These are phyloP conservation scores for Polyergus mexicanus DNA, from an alignment of 1,140 invertebrate genomes.

Conservation along the genomic window DNA sequence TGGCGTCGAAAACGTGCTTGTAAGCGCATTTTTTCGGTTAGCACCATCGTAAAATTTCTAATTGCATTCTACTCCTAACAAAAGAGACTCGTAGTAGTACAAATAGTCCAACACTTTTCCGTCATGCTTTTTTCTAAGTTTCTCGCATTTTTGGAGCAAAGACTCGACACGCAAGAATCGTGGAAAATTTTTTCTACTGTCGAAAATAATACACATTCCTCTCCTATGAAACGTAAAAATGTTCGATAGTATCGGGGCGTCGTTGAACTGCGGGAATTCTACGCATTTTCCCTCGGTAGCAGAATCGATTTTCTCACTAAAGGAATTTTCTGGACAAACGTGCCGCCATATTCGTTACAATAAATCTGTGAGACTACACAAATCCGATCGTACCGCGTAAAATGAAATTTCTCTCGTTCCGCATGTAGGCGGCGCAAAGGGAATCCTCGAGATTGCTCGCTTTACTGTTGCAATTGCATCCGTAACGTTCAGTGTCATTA, in stretches of 20 bases:
- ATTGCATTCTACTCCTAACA: conserved; percentile 38
- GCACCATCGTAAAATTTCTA: conserved; percentile 65
- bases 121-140: background rate
- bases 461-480: conserved; percentile 35
- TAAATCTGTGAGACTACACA: background rate
- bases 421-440: background rate
- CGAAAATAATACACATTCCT: background rate
- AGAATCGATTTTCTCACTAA: background rate
- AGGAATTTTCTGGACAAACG: conserved; percentile 9
- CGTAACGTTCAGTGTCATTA: conserved; percentile 15
- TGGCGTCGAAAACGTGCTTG: conserved; percentile 39
- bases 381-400: background rate
- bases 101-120: conserved; percentile 16
- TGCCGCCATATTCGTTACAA: background rate
- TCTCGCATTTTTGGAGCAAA: background rate
- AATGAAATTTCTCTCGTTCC: conserved; percentile 10
- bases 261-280: background rate
- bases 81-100: background rate
- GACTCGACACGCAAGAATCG: background rate
- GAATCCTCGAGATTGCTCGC: conserved; percentile 35
- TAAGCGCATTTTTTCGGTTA: conserved; percentile 27
- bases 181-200: background rate
- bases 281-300: background rate
- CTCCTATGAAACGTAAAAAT: background rate
- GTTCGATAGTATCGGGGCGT: background rate